phyloP scores from a whole-genome alignment of 2,888 invertebrate genomes.

The Gonocerus acuteangulatus region DNA sequence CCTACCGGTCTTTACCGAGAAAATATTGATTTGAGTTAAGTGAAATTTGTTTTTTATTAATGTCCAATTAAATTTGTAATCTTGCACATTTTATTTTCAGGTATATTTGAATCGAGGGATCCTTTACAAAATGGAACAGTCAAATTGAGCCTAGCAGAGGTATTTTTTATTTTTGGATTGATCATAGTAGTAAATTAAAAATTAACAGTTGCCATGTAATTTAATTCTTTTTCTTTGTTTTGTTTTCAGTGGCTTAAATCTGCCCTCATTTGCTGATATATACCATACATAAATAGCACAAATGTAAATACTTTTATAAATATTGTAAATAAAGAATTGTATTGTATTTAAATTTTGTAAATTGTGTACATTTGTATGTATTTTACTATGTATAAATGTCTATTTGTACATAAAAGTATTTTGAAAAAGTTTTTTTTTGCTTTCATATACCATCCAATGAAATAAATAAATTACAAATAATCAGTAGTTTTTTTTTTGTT shows the following conservation, averaged over 20 bases:
- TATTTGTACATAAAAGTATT: not conserved
- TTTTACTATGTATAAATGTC: not conserved
- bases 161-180: too few relatives aligned
- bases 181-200: too few relatives aligned
- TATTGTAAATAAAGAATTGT: slow-evolving; percentile 14
- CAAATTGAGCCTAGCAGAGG: slow-evolving; percentile 73
- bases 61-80: too few relatives aligned
- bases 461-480: too few relatives aligned
- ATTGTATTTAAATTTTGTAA: slow-evolving; percentile 14
- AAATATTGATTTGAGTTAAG: too few relatives aligned
- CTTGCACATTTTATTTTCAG: slow-evolving; percentile 45
- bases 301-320: slow-evolving; percentile 11
- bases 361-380: not conserved
- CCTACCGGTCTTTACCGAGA: too few relatives aligned
- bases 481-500: too few relatives aligned
- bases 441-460: too few relatives aligned
- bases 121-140: slow-evolving; percentile 71
- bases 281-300: not conserved
- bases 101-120: slow-evolving; percentile 68
- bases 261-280: slow-evolving; percentile 57
- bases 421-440: not conserved
- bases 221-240: slow-evolving; percentile 37
- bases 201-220: not conserved
- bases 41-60: too few relatives aligned
- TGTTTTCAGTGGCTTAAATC: slow-evolving; percentile 67